These are phyloP conservation scores for Ia io DNA, from an alignment of 2,113 vertebrate genomes.

Conservation along the genomic window DNA sequence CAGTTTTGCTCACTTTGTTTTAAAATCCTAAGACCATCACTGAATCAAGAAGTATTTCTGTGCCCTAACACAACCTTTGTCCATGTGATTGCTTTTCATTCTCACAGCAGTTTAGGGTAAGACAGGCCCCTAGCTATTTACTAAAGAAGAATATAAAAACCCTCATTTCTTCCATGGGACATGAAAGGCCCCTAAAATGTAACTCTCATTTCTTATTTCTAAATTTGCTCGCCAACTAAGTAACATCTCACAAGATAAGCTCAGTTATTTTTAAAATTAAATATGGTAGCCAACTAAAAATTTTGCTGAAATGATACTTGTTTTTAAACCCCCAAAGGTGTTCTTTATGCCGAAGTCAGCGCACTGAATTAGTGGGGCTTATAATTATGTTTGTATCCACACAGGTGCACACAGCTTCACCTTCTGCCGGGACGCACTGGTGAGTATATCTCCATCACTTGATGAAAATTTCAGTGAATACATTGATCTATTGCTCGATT, in stretches of 20 bases:
- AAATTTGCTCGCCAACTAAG: background rate
- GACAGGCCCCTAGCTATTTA: background rate
- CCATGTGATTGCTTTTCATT: background rate
- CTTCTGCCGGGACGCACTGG: background rate
- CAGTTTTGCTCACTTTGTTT: slow-evolving; percentile 20
- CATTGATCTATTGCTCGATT: background rate
- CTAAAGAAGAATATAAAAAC: background rate
- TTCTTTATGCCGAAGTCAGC: background rate
- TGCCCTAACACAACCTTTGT: background rate
- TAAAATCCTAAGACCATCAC: background rate
- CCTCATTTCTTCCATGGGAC: background rate
- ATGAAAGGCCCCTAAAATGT: background rate
- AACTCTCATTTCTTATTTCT: background rate
- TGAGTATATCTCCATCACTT: background rate
- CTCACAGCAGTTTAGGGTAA: background rate
- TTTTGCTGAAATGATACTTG: background rate
- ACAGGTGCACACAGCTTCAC: background rate
- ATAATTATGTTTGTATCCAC: background rate
- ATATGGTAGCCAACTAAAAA: background rate
- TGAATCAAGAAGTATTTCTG: background rate
- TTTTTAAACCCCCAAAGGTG: background rate
- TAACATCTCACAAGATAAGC: background rate
- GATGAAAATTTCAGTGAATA: background rate
- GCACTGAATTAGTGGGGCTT: background rate
- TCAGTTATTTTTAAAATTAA: background rate